Evolutionary conservation across 2,888 invertebrate genomes (phyloP), one percentile per base, ranked within the genome.

Genomic region (Podabrus alpinus): DNA sequence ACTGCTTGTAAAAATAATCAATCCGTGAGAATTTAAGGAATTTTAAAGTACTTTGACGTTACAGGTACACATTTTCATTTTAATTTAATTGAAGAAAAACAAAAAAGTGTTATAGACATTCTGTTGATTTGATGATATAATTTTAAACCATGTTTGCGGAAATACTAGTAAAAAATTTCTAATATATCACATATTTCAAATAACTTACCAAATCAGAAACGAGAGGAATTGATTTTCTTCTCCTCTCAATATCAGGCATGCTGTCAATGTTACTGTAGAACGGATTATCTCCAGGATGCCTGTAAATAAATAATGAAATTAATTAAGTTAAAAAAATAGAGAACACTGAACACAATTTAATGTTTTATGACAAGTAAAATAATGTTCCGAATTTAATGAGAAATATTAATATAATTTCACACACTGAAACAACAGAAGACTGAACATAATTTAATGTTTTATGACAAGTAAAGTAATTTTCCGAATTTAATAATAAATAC

Each of bases 211-310:
- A 92, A 90, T 99, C 99, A 77, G 98, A 98, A 84, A 99, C 99
- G 85, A 99, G 92, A 29, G 99, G 98, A 86, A 99, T 98, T 70
- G 98, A 98, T 89, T 99, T 99, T 86, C 98, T 92, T 84, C 97
- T 91, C 71, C 98, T 97, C 85, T 98, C 93, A 88, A 99, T 98
- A 88, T 99, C 98, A 69, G 99, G 99, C 97, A 97, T 98, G 86
- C 98, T 99, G 92, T 99, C 99, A 89, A 99, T 99, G 88, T 97
- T 97, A 88, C 97, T 98, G 92, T 99, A 99, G 91, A 99, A 99
- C 10, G 98, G 97, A 89, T 98, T 98, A 89, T 98, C 97, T 81
- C 96, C 95, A 16, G 97, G 95, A 86, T 96, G 96, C 82, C 94
- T 94, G 90, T 15, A 89, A 89, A 81, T 61, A 70, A 25, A 62